These are phyloP conservation scores for Aulostomus chinensis DNA, from an alignment of 2,797 vertebrate species.

Conservation along the genomic window DNA sequence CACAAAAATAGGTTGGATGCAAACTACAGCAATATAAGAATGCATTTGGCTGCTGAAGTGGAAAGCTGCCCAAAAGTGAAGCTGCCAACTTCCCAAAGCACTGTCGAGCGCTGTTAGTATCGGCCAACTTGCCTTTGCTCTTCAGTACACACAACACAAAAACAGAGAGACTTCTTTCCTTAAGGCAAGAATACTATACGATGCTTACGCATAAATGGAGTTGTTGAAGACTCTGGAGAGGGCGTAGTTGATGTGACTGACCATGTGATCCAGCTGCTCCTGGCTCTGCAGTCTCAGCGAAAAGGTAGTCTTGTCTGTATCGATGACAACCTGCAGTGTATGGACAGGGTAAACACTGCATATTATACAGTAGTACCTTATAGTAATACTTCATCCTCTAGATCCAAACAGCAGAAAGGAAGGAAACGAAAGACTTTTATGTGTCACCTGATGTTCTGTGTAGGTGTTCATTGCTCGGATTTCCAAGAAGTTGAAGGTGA, in stretches of 20 bases:
- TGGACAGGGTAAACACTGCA: too few relatives aligned
- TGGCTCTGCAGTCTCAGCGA: constrained; percentile 82
- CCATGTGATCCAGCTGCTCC: constrained; percentile 88
- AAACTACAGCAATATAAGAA: constrained; percentile 35
- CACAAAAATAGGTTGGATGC: constrained; percentile 39
- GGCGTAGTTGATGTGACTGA: constrained; percentile 85
- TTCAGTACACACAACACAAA: constrained; percentile 15
- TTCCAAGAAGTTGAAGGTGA: constrained; percentile 91
- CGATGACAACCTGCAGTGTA: constrained; percentile 83
- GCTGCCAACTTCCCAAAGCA: constrained; percentile 40
- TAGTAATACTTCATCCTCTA: too few relatives aligned
- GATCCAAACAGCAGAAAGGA: too few relatives aligned
- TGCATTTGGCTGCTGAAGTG: constrained; percentile 31
- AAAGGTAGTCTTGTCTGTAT: constrained; percentile 87
- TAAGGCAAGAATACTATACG: neutral
- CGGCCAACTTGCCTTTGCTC: constrained; percentile 28
- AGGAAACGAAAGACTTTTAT: too few relatives aligned
- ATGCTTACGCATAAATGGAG: constrained; percentile 84
- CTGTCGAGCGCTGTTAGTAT: constrained; percentile 43
- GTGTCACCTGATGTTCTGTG: constrained; percentile 84
- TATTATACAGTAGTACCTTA: too few relatives aligned
- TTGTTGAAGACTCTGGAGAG: constrained; percentile 90
- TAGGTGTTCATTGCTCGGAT: constrained; percentile 88
- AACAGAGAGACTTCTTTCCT: constrained; percentile 9
- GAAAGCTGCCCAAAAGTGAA: constrained; percentile 28